Base-by-base conservation (phyloP, 2,113 vertebrate species). In the Monopterus albus region DNA sequence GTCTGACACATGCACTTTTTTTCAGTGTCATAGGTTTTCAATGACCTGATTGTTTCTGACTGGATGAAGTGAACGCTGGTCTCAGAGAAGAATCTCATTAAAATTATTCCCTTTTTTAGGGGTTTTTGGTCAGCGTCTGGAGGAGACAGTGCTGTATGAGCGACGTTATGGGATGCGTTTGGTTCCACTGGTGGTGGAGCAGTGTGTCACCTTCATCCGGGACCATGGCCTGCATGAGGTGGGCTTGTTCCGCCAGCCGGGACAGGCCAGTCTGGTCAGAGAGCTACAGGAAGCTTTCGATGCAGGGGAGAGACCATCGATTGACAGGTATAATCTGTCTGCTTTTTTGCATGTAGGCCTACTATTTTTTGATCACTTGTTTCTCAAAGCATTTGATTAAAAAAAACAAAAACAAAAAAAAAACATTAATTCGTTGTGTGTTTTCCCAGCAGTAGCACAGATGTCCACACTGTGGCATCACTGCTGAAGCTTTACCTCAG, bases 391-490 rank as follows among this genome's bases (percentile, higher is more conserved):
- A 36, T 7, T 68, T 26, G 42, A 31, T 47, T n/a, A n/a, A n/a
- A n/a, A n/a, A n/a, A n/a, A n/a, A n/a, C n/a, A n/a, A n/a, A n/a
- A n/a, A n/a, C n/a, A n/a, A n/a, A n/a, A n/a, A n/a, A 5, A 59
- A 25, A 23, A 36, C 31, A 13, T 49, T 4, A 23, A 2, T 15
- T 35, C 2, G 10, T 7, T 56, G 17, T 68, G 23, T 61, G 52
- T 75, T 72, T 20, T 10, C 6, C 17, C 72, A 80, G 75, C 85
- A 94, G 93, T 70, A 87, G 79, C 72, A 94, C 93, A 65, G 93
- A 94, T 28, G 89, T 94, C 71, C 92, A 94, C 75, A 94, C 94
- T 2, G 94, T 94, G 78, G 94, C 94, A 2, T 94, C 94, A 10
- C 81, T 94, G 76, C 80, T 94, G 63, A 94, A 93, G 77, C 90